Evolutionary conservation across 2,113 vertebrate genomes (phyloP), one percentile per base, ranked within the genome.

Genomic region (Eubucco bourcierii): DNA sequence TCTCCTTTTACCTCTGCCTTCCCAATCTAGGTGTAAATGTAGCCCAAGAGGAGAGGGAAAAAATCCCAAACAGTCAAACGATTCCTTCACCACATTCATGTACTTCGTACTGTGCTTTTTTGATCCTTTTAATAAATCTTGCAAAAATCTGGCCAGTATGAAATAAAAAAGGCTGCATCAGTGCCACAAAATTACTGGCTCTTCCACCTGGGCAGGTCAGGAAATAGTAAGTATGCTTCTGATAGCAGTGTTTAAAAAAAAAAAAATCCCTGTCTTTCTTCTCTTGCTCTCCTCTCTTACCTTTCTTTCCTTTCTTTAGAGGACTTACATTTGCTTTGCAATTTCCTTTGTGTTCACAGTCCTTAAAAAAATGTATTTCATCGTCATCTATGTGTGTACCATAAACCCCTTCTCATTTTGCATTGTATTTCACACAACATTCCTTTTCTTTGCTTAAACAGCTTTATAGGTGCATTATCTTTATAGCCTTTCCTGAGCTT

Each of bases 91-190:
- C 72, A 68, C 15, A 33, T 53, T 90, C 4, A 84, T 6, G n/a
- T 65, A 44, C 47, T 78, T 78, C 68, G 29, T 71, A 44, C 4
- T 65, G 21, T 56, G 67, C 23, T 44, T 75, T 11, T 84, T 73
- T 71, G 15, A 66, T 70, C 31, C 17, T 84, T 94, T 76, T 67
- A 76, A 66, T 18, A 15, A 92, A 24, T 66, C 15, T 64, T 77
- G 65, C 21, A 84, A 53, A 53, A 76, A 52, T 52, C 46, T 85
- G 47, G 12, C 18, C 56, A 91, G 75, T 29, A 46, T 55, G 80
- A 90, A 52, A 31, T 60, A 83, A 80, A 93, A 77, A 66, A n/a
- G 31, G n/a, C n/a, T 55, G 55, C n/a, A 59, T 15, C 50, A 79
- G 7, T 16, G 23, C 74, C 78, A n/a, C 66, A 72, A 71, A 81